Conservation (phyloP, 1,140 invertebrate genomes). For the Aethina tumida region DNA sequence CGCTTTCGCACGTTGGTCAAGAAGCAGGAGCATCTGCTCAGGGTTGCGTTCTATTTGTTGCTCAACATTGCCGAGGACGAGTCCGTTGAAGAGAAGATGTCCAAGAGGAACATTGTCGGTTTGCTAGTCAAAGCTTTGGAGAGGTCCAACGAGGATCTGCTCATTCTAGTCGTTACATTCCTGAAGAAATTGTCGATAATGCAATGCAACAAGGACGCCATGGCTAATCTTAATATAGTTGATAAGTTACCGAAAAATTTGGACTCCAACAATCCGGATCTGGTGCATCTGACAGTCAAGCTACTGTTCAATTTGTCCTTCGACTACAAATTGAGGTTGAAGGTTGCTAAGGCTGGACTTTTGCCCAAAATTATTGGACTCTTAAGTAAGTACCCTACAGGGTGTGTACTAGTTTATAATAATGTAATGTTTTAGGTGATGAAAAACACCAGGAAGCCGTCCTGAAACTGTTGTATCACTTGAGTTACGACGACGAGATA, state of each 20-base stretch:
- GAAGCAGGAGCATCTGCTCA: slow-evolving; percentile 86
- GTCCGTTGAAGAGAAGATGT: slow-evolving; percentile 94
- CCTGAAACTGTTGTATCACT: slow-evolving; percentile 86
- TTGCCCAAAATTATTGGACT: slow-evolving; percentile 83
- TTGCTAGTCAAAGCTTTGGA: slow-evolving; percentile 84
- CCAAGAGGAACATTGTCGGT: slow-evolving; percentile 82
- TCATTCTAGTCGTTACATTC: slow-evolving; percentile 88
- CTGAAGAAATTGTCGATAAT: slow-evolving; percentile 93
- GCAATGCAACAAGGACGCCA: slow-evolving; percentile 87
- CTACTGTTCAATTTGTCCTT: slow-evolving; percentile 96
- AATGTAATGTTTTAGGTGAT: slow-evolving; percentile 56
- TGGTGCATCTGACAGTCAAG: slow-evolving; percentile 79
- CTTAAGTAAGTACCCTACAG: slow-evolving; percentile 53
- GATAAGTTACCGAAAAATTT: slow-evolving; percentile 65
- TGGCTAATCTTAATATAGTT: slow-evolving; percentile 65
- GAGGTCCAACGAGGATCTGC: slow-evolving; percentile 71
- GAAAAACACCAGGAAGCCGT: slow-evolving; percentile 75
- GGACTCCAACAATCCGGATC: slow-evolving; percentile 63
- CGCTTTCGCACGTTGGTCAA: slow-evolving; percentile 39
- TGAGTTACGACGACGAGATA: slow-evolving; percentile 90
- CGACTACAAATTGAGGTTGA: slow-evolving; percentile 73
- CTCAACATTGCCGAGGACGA: slow-evolving; percentile 93
- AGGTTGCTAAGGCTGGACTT: slow-evolving; percentile 84
- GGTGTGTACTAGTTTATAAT: not conserved
- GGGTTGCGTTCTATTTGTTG: slow-evolving; percentile 83